These are phyloP conservation scores for Metacarcinus magister DNA, from an alignment of 2,888 invertebrate genomes.

Conservation along the genomic window DNA sequence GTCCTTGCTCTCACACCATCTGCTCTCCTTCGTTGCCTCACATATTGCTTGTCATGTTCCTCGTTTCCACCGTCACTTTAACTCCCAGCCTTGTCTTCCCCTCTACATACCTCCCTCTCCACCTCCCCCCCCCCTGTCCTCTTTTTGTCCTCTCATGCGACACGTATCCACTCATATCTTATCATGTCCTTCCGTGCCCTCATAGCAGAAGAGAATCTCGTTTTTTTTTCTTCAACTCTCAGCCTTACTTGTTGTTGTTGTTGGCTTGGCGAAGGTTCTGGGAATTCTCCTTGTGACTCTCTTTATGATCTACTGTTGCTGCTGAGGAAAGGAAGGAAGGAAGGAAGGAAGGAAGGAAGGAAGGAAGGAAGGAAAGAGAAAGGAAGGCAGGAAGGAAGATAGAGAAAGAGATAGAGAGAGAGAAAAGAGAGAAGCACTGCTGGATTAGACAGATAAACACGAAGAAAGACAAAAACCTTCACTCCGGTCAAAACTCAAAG, in stretches of 20 bases:
- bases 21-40: not conserved
- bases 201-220: too few relatives aligned
- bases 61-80: not conserved
- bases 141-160: not conserved
- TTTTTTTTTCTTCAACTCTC: too few relatives aligned
- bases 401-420: too few relatives aligned
- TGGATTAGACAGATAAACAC: constrained; percentile 8
- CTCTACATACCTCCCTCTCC: not conserved
- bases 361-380: too few relatives aligned
- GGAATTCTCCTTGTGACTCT: too few relatives aligned
- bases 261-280: too few relatives aligned
- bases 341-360: too few relatives aligned
- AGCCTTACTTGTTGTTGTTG: too few relatives aligned
- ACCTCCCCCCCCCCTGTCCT: not conserved
- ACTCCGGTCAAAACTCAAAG: not conserved
- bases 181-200: too few relatives aligned
- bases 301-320: too few relatives aligned
- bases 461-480: constrained; percentile 1
- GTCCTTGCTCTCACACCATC: not conserved
- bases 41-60: not conserved
- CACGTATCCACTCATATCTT: not conserved
- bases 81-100: not conserved
- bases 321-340: too few relatives aligned
- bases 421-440: not conserved
- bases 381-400: too few relatives aligned